Percentiles rank a stretch among this genome's conserved stretches.
phyloP scores from a whole-genome alignment of 2,113 vertebrate genomes.

The Amblyopsis rosae region DNA sequence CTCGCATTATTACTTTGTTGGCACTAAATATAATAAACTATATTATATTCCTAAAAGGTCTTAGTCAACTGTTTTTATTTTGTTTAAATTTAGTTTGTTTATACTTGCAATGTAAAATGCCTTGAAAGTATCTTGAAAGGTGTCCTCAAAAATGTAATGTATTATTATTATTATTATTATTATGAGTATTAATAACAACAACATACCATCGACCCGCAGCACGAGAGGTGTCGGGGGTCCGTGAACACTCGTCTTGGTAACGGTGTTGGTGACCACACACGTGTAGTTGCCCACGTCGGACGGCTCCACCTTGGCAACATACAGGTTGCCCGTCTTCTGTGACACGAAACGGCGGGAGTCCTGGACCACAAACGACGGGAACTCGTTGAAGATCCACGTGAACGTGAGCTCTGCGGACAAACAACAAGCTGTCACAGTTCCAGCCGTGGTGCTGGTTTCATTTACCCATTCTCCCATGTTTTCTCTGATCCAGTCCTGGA shows the following conservation, averaged over 20 bases:
- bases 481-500: background rate
- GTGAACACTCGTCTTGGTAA: constrained; percentile 86
- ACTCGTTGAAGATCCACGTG: constrained; percentile 95
- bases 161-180: background rate
- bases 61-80: no score
- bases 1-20: no score
- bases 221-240: constrained; percentile 90
- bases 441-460: background rate
- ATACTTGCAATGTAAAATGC: no score
- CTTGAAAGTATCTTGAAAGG: no score
- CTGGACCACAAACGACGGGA: constrained; percentile 86
- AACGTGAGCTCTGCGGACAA: constrained; percentile 86
- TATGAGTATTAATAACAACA: background rate
- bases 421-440: background rate
- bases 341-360: constrained; percentile 93
- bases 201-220: constrained; percentile 87
- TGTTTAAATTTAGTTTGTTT: no score
- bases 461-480: background rate
- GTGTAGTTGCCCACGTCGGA: constrained; percentile 95
- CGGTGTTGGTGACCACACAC: constrained; percentile 89
- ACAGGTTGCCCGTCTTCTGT: constrained; percentile 92
- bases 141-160: no score
- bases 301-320: constrained; percentile 92
- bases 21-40: no score
- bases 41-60: no score